Base-by-base conservation (phyloP, 1,140 invertebrate species). In the Philopotamus ludificatus region DNA sequence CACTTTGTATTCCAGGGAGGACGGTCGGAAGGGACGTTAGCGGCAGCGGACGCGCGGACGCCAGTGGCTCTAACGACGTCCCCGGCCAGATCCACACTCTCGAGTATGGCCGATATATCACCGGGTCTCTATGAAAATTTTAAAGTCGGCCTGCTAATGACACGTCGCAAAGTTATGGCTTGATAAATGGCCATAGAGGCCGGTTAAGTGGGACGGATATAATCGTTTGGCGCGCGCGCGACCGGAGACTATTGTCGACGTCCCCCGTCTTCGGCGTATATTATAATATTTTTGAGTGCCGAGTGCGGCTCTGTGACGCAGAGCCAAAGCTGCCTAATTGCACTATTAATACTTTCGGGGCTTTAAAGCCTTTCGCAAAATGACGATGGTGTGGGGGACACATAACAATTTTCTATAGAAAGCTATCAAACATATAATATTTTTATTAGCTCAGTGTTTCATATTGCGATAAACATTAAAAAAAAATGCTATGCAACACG, bases 81-180 rank as follows among this genome's bases (percentile, higher is more conserved):
- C 21, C 53, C 63, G 63, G 58, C 53, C 44, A 69, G 57, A 66
- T 69, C 44, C 67, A 66, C 67, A 66, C 65, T 66, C 66, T 69
- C 63, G 67, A 69, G 66, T 69, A 69, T 65, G 67, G 63, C 63
- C 67, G 59, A 69, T 69, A 69, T 69, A 69, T 69, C 67, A 69
- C 63, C 58, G 67, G 66, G 58, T 69, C 67, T 69, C 67, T 69
- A 69, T 69, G 67, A 69, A 69, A 69, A 69, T 69, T 69, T 69
- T 69, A 69, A 69, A 69, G 67, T 69, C 67, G 57, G 67, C 66
- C 67, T 69, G 67, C 67, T 69, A 69, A 69, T 69, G 67, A 69
- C 67, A 69, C 67, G 67, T 63, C 63, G 67, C 47, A 66, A 69
- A 69, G 67, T 69, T 69, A 69, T 69, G 67, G 53, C 63, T 65